Evolutionary conservation across 2,113 vertebrate genomes (phyloP), one percentile per base, ranked within the genome.

Genomic region (Alosa alosa): DNA sequence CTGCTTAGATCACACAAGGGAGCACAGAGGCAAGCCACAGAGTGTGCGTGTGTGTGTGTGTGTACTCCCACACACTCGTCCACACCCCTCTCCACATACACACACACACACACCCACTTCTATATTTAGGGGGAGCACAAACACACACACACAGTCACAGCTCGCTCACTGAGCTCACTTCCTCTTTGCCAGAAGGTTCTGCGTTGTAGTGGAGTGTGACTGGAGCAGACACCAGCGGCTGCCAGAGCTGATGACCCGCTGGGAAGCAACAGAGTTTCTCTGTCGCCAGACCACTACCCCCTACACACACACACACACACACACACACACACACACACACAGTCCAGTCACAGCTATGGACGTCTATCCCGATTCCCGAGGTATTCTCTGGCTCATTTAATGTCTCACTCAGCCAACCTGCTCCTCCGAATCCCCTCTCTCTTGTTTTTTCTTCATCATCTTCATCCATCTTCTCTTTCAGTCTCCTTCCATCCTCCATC

Each of bases 201-300:
- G 55, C 64, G 87, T 84, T 31, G 64, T 31, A 31, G 6, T 22
- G 55, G 55, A 60, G 64, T 68, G 25, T 9, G 64, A 25, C n/a
- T 81, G 82, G 46, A 88, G 82, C 81, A 9, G 68, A 68, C n/a
- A 68, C 64, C 64, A 68, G 22, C 41, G 22, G 18, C 84, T 87
- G 49, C 46, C 78, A 82, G 55, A 86, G 72, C 31, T 84, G 84
- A n/a, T 88, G 84, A 85, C 68, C 83, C 86, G 86, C 57, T 3
- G 4, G 82, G 75, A 86, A 60, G 18, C 25, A 25, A 68, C 64
- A 68, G 18, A 60, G 60, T 25, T 68, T 11, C 60, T 68, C 60
- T n/a, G 60, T 68, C 39, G 6, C 68, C 57, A 86, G 45, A 25
- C n/a, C 17, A 9, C 22, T 81, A 81, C 57, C 68, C 4, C 20